Percentiles rank a stretch among this genome's conserved stretches.
Conservation (phyloP, 2,888 invertebrate genomes). For the Andrena bicolor region DNA sequence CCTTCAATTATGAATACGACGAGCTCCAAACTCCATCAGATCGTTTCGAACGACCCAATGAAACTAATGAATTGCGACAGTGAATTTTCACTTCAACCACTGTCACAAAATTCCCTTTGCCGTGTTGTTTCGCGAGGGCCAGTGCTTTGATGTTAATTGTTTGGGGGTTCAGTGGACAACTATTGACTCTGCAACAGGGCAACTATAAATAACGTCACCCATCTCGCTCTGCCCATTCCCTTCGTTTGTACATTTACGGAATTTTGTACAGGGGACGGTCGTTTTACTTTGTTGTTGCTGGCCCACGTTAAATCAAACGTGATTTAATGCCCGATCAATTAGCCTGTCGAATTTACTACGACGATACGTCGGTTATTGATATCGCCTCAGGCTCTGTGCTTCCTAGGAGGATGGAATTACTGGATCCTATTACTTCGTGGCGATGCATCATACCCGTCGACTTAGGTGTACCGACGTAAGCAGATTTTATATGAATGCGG, state of each 20-base stretch:
- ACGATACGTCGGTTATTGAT: constrained; percentile 55
- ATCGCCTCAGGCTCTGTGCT: constrained; percentile 53
- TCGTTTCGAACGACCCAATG: neutral
- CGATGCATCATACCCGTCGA: constrained; percentile 53
- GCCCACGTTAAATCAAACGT: constrained; percentile 60
- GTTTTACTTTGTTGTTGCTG: constrained; percentile 35
- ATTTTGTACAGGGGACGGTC: constrained; percentile 39
- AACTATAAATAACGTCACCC: constrained; percentile 26
- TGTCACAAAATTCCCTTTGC: neutral
- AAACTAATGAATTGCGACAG: neutral
- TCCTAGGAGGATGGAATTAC: constrained; percentile 67
- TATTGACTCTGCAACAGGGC: neutral
- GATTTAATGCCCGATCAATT: constrained; percentile 70
- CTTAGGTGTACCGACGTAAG: constrained; percentile 56
- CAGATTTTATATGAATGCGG: constrained; percentile 56
- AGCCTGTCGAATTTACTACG: constrained; percentile 59
- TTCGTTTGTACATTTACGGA: constrained; percentile 42
- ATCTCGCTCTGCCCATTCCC: constrained; percentile 1
- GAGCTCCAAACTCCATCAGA: neutral
- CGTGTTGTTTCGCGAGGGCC: neutral
- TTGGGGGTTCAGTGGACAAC: neutral
- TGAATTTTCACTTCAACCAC: neutral
- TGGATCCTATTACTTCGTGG: constrained; percentile 60
- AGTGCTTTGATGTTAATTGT: constrained; percentile 1
- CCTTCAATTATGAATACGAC: neutral